Base-by-base conservation (phyloP, 2,797 vertebrate genomes). In the Sebastes variabilis region DNA sequence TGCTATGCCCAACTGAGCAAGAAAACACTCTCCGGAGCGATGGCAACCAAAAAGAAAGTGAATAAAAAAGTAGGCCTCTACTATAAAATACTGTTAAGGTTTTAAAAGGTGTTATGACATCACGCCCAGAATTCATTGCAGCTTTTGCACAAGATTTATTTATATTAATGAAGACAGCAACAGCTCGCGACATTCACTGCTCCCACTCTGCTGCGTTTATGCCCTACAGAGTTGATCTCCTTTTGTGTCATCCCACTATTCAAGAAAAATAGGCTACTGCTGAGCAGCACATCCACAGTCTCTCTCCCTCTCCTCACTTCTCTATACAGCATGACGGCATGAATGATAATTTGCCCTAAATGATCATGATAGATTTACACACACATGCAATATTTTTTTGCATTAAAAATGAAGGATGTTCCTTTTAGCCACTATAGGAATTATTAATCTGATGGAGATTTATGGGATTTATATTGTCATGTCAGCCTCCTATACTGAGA, bases 151-250 rank as follows among this genome's bases (percentile, higher is more conserved):
- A 80, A 79, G 74, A 86, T 54, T 22, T 91, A 86, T 91, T 92
- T 91, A 86, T 91, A 88, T 90, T 90, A 91, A 92, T 89, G 88
- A 88, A 90, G 87, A 87, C 56, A 80, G 75, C 83, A 85, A 93
- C 77, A 77, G 83, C 88, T 81, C 86, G 68, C 62, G 16, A 90
- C 88, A 78, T 62, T 79, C 80, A 24, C 73, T 78, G 81, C 83
- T 90, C 82, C 72, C 80, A 80, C 90, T 89, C 87, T 83, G 42
- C 65, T 85, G 85, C 81, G 14, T 88, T 88, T 77, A 82, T 90
- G 88, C 82, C 88, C 91, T 86, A 84, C 84, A 89, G 89, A 92
- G 88, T 84, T 92, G 90, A 91, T 89, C 92, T 91, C 83, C 84
- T 92, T 90, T 91, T 89, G 88, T 93, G 86, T 84, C 90, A 89